Percentiles rank a stretch among this genome's conserved stretches.
phyloP scores from a whole-genome alignment of 2,888 invertebrate species.

The Cepaea hortensis region DNA sequence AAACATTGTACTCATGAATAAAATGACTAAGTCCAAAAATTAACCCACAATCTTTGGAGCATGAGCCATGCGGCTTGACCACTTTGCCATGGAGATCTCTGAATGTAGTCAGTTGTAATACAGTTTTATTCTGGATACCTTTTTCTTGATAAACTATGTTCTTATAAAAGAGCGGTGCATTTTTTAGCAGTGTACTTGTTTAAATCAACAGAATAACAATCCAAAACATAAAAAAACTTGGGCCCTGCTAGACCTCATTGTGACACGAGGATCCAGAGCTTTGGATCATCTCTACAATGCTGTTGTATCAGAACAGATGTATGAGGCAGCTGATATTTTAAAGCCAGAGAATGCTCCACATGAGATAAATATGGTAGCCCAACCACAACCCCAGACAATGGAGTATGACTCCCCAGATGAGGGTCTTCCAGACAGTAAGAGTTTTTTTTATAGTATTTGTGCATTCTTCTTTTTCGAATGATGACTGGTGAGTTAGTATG shows the following conservation, averaged over 20 bases:
- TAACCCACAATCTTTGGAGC: too few relatives aligned
- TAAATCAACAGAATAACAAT: not conserved
- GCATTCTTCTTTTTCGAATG: too few relatives aligned
- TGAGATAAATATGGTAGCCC: too few relatives aligned
- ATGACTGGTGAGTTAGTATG: too few relatives aligned
- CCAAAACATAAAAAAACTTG: not conserved
- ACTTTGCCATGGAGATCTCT: too few relatives aligned
- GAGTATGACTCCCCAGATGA: conserved; percentile 20
- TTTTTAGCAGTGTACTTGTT: not conserved
- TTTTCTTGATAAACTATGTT: too few relatives aligned
- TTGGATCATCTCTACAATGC: not conserved
- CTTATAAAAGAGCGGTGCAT: too few relatives aligned
- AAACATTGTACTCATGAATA: too few relatives aligned
- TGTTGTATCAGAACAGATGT: not conserved
- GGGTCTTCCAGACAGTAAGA: conserved; percentile 27
- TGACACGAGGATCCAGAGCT: not conserved
- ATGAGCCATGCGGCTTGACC: too few relatives aligned
- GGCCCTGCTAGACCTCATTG: conserved; percentile 6
- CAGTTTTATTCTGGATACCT: too few relatives aligned
- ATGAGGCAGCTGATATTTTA: conserved; percentile 24
- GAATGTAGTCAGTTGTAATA: too few relatives aligned
- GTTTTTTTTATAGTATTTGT: not conserved
- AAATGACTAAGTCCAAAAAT: too few relatives aligned
- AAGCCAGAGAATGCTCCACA: conserved; percentile 16
- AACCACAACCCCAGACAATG: not conserved